A percentile compares a stretch with the other conserved stretches of the same genome.
These are phyloP conservation scores for Illadopsis cleaveri DNA, from an alignment of 2,113 vertebrate genomes.

Conservation along the genomic window DNA sequence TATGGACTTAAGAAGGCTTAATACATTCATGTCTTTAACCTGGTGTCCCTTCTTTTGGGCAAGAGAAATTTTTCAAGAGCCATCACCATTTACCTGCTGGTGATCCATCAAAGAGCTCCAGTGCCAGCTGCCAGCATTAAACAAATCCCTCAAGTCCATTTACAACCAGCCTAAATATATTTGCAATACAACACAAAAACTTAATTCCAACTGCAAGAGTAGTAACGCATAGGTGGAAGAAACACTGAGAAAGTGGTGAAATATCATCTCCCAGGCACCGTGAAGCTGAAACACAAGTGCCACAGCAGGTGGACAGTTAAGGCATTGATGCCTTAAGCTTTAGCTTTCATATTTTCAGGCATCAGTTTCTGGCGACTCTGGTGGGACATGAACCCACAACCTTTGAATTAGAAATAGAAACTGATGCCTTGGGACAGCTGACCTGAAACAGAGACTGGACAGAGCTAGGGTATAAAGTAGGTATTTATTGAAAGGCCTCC, in stretches of 20 bases:
- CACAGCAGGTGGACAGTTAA: fast-evolving
- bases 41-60: neutral
- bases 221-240: neutral
- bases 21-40: neutral
- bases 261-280: neutral
- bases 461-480: no score
- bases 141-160: neutral
- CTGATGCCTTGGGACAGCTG: no score
- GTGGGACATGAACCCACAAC: no score
- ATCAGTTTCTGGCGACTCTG: no score
- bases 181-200: neutral
- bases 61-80: neutral
- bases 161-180: neutral
- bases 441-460: no score
- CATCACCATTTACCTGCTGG: neutral
- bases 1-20: neutral
- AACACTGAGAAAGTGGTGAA: neutral
- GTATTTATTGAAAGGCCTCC: no score
- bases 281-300: neutral
- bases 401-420: no score
- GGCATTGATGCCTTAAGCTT: no score
- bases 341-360: no score
- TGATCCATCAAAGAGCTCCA: neutral
- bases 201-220: neutral
- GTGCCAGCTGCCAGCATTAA: neutral